Conservation (phyloP, 2,113 vertebrate species). For the Hyperopisus bebe region DNA sequence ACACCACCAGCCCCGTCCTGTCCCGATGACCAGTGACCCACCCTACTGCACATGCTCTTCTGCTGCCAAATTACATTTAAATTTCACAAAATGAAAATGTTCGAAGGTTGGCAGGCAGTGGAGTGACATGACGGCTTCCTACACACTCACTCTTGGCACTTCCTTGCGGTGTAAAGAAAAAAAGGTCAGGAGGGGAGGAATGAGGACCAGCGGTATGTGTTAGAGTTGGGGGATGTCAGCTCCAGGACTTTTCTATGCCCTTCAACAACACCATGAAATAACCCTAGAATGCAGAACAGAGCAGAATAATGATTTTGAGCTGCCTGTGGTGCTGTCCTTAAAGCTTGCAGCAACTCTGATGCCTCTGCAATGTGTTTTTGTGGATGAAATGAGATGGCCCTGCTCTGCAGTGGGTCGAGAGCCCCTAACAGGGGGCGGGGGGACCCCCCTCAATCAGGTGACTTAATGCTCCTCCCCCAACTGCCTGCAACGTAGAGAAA, state of each 20-base stretch:
- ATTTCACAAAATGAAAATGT: slow-evolving; percentile 38
- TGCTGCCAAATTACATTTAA: slow-evolving; percentile 46
- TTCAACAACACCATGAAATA: background rate
- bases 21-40: background rate
- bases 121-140: background rate
- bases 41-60: slow-evolving; percentile 12
- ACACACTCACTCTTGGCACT: background rate
- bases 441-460: background rate
- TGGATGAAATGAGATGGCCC: background rate
- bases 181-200: background rate
- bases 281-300: background rate
- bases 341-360: background rate
- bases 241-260: background rate
- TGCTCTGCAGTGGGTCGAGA: background rate
- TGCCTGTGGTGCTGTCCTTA: background rate
- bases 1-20: background rate
- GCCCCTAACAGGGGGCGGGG: background rate
- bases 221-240: background rate
- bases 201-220: background rate
- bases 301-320: background rate
- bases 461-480: background rate
- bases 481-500: background rate
- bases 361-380: background rate
- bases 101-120: slow-evolving; percentile 5
- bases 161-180: background rate